Conservation (phyloP, 2,888 invertebrate genomes). For the Parascotia fuliginaria region DNA sequence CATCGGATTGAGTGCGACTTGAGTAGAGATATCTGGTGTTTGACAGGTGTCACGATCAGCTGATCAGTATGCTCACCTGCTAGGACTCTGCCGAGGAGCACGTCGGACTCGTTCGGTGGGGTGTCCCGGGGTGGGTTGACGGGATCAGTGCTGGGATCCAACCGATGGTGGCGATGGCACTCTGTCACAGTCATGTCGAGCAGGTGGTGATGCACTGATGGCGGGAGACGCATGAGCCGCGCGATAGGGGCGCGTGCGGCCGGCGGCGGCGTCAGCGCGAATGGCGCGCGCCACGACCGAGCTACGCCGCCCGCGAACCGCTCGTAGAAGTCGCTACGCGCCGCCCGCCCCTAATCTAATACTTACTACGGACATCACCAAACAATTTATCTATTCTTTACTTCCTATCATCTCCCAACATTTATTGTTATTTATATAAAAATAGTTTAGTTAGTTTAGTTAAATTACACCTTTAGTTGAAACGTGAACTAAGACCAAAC, state of each 20-base stretch:
- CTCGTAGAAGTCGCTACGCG: slow-evolving; percentile 61
- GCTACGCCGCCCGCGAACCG: slow-evolving; percentile 73
- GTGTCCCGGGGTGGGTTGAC: slow-evolving; percentile 50
- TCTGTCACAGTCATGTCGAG: slow-evolving; percentile 80
- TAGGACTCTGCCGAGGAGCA: slow-evolving; percentile 78
- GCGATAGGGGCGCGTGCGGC: slow-evolving; percentile 76
- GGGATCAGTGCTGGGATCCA: slow-evolving; percentile 48
- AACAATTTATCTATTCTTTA: too few species aligned
- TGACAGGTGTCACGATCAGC: slow-evolving; percentile 60
- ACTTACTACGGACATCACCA: slow-evolving; percentile 38
- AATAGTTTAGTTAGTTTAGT: too few species aligned
- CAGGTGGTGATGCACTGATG: slow-evolving; percentile 35
- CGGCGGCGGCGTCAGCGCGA: slow-evolving; percentile 82
- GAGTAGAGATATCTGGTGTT: slow-evolving; percentile 13
- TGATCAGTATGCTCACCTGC: slow-evolving; percentile 70
- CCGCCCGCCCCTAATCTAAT: slow-evolving; percentile 62
- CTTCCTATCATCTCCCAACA: too few species aligned
- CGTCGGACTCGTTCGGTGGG: slow-evolving; percentile 68
- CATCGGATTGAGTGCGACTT: slow-evolving; percentile 31
- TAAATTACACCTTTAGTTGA: too few species aligned
- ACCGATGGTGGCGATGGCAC: slow-evolving; percentile 63
- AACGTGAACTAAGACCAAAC: too few species aligned
- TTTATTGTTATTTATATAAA: too few species aligned
- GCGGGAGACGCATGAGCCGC: slow-evolving; percentile 77
- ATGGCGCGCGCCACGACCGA: slow-evolving; percentile 71